Conservation (phyloP, 2,888 invertebrate species). For the Apotomis turbidana region DNA sequence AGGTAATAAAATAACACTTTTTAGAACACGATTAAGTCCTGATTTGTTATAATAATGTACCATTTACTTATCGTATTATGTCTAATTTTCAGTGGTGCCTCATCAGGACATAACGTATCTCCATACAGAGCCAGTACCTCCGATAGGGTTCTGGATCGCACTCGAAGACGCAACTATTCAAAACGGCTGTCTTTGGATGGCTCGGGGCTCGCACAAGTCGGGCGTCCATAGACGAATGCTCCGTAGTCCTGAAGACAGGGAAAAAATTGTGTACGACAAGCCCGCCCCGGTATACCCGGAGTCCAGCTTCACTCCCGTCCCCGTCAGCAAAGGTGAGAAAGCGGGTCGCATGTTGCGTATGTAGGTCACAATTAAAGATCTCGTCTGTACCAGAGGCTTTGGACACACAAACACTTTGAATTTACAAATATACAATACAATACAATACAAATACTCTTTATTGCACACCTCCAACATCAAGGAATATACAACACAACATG, state of each 20-base stretch:
- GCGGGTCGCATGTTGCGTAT: too few relatives aligned
- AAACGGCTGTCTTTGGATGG: conserved; percentile 97
- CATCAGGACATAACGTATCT: conserved; percentile 96
- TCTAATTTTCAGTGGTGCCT: conserved; percentile 83
- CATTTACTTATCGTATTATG: background rate
- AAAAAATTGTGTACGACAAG: conserved; percentile 87
- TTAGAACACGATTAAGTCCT: too few relatives aligned
- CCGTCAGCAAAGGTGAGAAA: conserved; percentile 91
- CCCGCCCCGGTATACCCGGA: conserved; percentile 88
- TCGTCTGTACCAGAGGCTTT: too few relatives aligned
- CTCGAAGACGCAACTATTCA: conserved; percentile 95
- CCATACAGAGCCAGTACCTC: conserved; percentile 91
- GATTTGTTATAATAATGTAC: too few relatives aligned
- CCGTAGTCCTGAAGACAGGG: conserved; percentile 86
- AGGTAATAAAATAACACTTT: too few relatives aligned
- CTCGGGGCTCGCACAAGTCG: conserved; percentile 95
- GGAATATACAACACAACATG: too few relatives aligned
- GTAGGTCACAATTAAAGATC: too few relatives aligned
- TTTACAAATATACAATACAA: too few relatives aligned
- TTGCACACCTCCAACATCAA: too few relatives aligned
- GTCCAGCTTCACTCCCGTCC: conserved; percentile 89
- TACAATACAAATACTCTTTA: too few relatives aligned
- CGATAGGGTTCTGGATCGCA: conserved; percentile 97
- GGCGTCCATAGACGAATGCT: conserved; percentile 89
- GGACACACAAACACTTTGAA: too few relatives aligned